Evolutionary conservation across 2,113 vertebrate species (phyloP).

Genomic region (Chloebia gouldiae): DNA sequence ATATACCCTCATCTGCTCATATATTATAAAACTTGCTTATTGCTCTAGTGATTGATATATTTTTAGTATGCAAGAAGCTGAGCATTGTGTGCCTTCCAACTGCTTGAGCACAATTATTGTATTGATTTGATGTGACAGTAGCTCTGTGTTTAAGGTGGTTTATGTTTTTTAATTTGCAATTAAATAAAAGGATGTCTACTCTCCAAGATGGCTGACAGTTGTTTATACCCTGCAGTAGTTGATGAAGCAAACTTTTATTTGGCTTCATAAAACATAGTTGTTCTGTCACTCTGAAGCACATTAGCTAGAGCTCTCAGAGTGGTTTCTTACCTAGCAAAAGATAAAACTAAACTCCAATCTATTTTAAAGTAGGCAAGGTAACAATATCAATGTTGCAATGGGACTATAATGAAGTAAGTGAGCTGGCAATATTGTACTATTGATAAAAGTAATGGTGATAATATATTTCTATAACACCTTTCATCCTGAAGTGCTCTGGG

Average conservation of each 20-base stretch:
- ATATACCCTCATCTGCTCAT: neutral
- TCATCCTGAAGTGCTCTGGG: neutral
- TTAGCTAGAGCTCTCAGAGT: slow-evolving; percentile 18
- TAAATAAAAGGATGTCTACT: slow-evolving; percentile 70
- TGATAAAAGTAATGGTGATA: slow-evolving; percentile 18
- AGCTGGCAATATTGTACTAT: slow-evolving; percentile 24
- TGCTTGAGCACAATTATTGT: slow-evolving; percentile 65
- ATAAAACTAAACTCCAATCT: slow-evolving; percentile 45
- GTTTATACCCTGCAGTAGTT: slow-evolving; percentile 55
- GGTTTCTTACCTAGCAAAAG: slow-evolving; percentile 10
- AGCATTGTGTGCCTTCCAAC: slow-evolving; percentile 10
- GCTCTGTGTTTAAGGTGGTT: slow-evolving; percentile 65
- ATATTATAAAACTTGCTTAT: neutral
- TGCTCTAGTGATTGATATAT: slow-evolving; percentile 36
- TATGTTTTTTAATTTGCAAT: slow-evolving; percentile 79
- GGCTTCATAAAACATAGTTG: slow-evolving; percentile 55
- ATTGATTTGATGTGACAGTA: slow-evolving; percentile 73
- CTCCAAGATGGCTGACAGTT: slow-evolving; percentile 59
- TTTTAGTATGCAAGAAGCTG: slow-evolving; percentile 52
- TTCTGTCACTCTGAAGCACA: slow-evolving; percentile 28
- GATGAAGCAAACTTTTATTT: slow-evolving; percentile 66
- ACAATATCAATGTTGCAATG: slow-evolving; percentile 14
- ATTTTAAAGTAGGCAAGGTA: slow-evolving; percentile 33
- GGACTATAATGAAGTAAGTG: slow-evolving; percentile 31
- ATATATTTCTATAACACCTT: slow-evolving; percentile 11